Evolutionary conservation across 2,888 invertebrate species (phyloP), one percentile per base, ranked within the genome.

Genomic region (Thecocarcelia acutangulata): DNA sequence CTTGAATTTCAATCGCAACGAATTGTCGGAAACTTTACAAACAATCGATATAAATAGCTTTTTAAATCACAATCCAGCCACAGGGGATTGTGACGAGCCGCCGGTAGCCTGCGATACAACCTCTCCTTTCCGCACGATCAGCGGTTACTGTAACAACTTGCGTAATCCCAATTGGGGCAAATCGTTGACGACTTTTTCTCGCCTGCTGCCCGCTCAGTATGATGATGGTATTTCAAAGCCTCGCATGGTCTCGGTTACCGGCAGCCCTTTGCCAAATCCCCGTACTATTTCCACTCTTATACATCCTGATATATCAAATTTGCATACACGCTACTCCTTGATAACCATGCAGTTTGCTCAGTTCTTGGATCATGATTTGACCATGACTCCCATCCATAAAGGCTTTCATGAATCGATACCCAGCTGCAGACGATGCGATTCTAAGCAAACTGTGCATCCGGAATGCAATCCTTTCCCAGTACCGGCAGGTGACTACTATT

Each of bases 291-390:
- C 97, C 0, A 95, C 97, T 0, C 94, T 95, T 0, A 95, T 98
- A 61, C 98, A 98, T 90, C 96, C 97, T 0, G 97, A 97, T 87
- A 96, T 97, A 78, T 97, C 97, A 40, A 96, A 97, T 88, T 92
- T 97, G 19, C 97, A 97, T 88, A 95, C 94, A 0, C 93, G 97
- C 6, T 97, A 98, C 90, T 96, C 97, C 0, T 91, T 98, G 17
- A 96, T 98, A 95, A 93, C 96, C 48, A 98, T 98, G 98, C 98
- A 98, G 91, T 98, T 94, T 87, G 98, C 97, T 0, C 98, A 98
- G 90, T 95, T 98, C 87, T 90, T 98, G 19, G 98, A 98, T 90
- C 98, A 98, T 91, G 98, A 98, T 89, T 92, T 98, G 64, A 98
- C 98, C 0, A 94, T 97, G 93, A 97, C 98, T 0, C 98, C 97